phyloP scores from a whole-genome alignment of 2,797 vertebrate genomes.

The Cirrhinus molitorella region DNA sequence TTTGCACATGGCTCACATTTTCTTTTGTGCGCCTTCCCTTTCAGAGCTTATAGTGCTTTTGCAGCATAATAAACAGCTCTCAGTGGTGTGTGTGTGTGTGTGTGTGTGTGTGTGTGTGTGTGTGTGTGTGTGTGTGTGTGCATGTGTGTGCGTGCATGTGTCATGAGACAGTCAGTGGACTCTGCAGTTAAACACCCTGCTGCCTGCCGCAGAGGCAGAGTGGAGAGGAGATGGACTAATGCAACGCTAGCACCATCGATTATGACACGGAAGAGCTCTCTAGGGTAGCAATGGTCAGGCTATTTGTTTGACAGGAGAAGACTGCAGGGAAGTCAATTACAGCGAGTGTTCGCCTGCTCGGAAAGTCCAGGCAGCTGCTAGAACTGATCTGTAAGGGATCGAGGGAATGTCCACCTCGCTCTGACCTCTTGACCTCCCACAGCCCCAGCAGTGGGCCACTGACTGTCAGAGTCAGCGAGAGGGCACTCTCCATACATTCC shows the following conservation, averaged over 20 bases:
- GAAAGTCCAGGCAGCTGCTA: slow-evolving; percentile 66
- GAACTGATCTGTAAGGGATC: slow-evolving; percentile 57
- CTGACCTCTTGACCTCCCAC: slow-evolving; percentile 56
- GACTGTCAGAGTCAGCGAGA: slow-evolving; percentile 28
- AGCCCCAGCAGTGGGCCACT: slow-evolving; percentile 14
- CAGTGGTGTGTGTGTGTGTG: background rate
- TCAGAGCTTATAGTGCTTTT: background rate
- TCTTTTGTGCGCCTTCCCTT: background rate
- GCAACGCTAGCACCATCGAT: slow-evolving; percentile 69
- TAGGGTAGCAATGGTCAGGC: slow-evolving; percentile 67
- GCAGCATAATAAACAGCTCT: background rate
- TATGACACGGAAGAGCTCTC: slow-evolving; percentile 74
- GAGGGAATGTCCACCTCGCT: background rate
- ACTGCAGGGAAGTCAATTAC: slow-evolving; percentile 75
- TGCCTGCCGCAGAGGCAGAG: slow-evolving; percentile 25
- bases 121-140: background rate
- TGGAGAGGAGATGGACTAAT: slow-evolving; percentile 49
- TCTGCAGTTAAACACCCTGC: slow-evolving; percentile 41
- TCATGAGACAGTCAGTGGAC: background rate
- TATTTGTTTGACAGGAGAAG: slow-evolving; percentile 77
- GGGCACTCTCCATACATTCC: background rate
- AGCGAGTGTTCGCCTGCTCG: slow-evolving; percentile 54
- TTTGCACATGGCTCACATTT: background rate
- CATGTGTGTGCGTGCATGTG: background rate
- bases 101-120: background rate